phyloP scores from a whole-genome alignment of 2,797 vertebrate species.

The Champsocephalus esox region DNA sequence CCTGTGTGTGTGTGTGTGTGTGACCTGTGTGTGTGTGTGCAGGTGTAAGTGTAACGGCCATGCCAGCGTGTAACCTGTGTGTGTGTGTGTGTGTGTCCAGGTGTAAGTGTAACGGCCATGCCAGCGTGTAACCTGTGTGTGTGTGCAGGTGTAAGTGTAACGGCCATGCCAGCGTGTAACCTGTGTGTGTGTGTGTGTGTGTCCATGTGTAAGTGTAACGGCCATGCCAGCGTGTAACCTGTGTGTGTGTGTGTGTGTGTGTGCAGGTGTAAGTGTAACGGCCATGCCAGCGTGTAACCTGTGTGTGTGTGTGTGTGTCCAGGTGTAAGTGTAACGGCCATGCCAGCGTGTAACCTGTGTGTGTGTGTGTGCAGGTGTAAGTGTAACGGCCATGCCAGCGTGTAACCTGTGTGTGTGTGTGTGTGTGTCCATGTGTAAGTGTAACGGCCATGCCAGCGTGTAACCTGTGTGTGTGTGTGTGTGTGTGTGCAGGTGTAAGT shows the following conservation, averaged over 20 bases:
- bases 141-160: no score
- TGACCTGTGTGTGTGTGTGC: not conserved
- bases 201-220: slow-evolving; percentile 77
- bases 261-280: no score
- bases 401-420: not conserved
- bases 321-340: no score
- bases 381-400: slow-evolving; percentile 94
- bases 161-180: slow-evolving; percentile 7
- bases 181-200: slow-evolving; percentile 28
- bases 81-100: no score
- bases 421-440: slow-evolving; percentile 90
- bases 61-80: slow-evolving; percentile 74
- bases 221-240: no score
- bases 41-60: slow-evolving; percentile 99
- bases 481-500: no score
- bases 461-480: no score
- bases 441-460: slow-evolving; percentile 92
- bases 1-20: slow-evolving; percentile 34
- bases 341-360: no score
- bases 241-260: no score
- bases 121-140: slow-evolving; percentile 77
- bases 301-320: no score
- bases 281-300: no score
- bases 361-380: slow-evolving; percentile 89
- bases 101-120: slow-evolving; percentile 86